Base-by-base conservation (phyloP, 1,140 invertebrate species). In the Drosophila tsacasi region DNA sequence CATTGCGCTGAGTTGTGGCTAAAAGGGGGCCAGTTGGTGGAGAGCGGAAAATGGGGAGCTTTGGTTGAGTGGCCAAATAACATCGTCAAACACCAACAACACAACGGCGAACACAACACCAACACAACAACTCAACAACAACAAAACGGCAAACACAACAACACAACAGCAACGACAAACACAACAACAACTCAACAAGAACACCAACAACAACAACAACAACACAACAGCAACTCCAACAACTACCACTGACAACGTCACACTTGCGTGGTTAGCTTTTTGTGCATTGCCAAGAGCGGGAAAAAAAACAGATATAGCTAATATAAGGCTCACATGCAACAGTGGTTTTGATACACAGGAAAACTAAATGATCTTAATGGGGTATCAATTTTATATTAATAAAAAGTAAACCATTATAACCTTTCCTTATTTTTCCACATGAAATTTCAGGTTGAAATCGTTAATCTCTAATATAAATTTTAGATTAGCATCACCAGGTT, bases 221-320 rank as follows among this genome's bases (percentile, higher is more conserved):
- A 64, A 50, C 49, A 35, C 39, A 46, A 7, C 40, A 63, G 25
- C 64, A 69, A 58, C 65, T 57, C 57, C 49, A 21, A 35, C 32
- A 52, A 64, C 63, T 42, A 59, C 66, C 61, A 63, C 65, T 57
- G 61, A 62, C 74, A 55, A 83, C 81, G 84, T 89, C 85, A 89
- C 85, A 89, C 69, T 90, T 89, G 84, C 85, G 78, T 89, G 79
- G 84, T 74, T 72, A 90, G 85, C 78, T 63, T 79, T 84, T 73
- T 60, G 63, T 69, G 50, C 54, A 71, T 80, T 76, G 47, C 40
- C 49, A 61, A 37, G 57, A 44, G 63, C 21, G 40, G 39, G 27
- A 21, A 35, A 44, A 50, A 47, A 27, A 32, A 50, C 42, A 39
- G 10, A 35, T 54, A 50, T 39, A 46, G 54, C 8, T 37, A 44